Percentiles rank a stretch among this genome's conserved stretches.
Conservation (phyloP, 2,888 invertebrate species). For the Stratiomys singularior region DNA sequence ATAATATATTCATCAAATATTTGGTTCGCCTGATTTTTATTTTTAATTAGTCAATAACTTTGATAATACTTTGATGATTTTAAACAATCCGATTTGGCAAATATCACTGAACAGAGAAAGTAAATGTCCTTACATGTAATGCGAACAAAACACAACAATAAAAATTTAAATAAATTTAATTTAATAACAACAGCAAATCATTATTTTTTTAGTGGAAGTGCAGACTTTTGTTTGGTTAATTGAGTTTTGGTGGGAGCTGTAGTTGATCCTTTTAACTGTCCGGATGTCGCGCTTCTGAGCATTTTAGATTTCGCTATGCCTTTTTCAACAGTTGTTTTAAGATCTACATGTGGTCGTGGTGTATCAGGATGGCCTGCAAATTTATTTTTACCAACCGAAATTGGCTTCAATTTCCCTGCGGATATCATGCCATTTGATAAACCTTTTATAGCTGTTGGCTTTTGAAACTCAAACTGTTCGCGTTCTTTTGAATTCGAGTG, state of each 20-base stretch:
- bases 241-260: constrained; percentile 6
- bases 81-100: no score
- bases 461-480: constrained; percentile 14
- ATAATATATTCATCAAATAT: no score
- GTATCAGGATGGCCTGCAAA: constrained; percentile 37
- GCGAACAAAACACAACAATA: no score
- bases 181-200: no score
- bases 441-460: constrained; percentile 3
- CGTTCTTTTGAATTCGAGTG: neutral
- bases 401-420: constrained; percentile 15
- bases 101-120: no score
- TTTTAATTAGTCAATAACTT: no score
- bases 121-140: no score
- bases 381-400: neutral
- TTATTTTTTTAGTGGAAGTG: constrained; percentile 17
- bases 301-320: constrained; percentile 41
- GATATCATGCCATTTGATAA: neutral
- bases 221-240: constrained; percentile 19
- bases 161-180: no score
- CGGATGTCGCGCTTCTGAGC: neutral
- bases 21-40: no score
- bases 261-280: constrained; percentile 1
- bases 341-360: constrained; percentile 41
- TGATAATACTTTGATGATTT: no score
- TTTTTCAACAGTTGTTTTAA: constrained; percentile 27